A percentile compares a stretch with the other conserved stretches of the same genome.
These are phyloP conservation scores for Kuschelorhynchus macadamiae DNA, from an alignment of 2,888 invertebrate species.

Conservation along the genomic window DNA sequence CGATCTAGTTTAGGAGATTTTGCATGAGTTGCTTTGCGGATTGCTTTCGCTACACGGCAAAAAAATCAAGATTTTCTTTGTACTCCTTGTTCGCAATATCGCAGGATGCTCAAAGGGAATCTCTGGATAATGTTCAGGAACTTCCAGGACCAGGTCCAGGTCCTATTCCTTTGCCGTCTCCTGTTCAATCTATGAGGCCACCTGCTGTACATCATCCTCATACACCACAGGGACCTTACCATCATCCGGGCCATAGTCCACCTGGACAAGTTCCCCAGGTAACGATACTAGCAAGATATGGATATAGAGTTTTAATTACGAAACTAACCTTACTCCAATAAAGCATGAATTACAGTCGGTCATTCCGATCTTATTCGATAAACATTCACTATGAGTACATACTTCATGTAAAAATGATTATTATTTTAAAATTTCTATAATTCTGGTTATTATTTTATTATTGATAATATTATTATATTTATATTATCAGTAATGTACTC, in stretches of 20 bases:
- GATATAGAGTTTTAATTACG: background rate
- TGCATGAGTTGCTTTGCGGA: no score
- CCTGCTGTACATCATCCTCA: constrained; percentile 35
- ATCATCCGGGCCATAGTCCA: constrained; percentile 26
- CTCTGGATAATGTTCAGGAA: constrained; percentile 26
- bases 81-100: constrained; percentile 1
- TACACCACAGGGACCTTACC: constrained; percentile 19
- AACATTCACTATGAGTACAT: no score
- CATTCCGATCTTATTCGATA: no score
- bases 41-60: no score
- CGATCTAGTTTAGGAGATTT: no score
- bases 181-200: constrained; percentile 39
- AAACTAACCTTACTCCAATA: no score
- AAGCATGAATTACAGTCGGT: no score
- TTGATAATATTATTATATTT: no score
- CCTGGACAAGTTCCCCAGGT: constrained; percentile 29
- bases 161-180: constrained; percentile 34
- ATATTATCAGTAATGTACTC: no score
- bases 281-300: constrained; percentile 4
- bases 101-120: constrained; percentile 29
- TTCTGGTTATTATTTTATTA: no score
- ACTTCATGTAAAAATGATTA: no score
- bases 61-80: background rate
- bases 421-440: no score
- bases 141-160: constrained; percentile 42